phyloP scores from a whole-genome alignment of 2,113 vertebrate species.

The Ranitomeya imitator region DNA sequence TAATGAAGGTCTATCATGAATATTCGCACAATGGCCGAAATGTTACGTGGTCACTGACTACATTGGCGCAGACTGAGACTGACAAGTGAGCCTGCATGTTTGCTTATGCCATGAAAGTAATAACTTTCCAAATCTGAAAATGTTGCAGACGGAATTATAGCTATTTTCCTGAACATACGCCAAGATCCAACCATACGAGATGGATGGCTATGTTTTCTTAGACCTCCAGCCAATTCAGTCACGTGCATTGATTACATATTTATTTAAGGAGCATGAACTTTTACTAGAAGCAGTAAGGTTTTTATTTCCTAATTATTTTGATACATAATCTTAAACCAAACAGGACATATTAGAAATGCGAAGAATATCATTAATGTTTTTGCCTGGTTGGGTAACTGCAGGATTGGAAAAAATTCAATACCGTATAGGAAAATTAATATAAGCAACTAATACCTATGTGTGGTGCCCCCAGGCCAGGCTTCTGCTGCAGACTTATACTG shows the following conservation, averaged over 20 bases:
- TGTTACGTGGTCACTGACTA: too few relatives aligned
- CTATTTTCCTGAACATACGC: constrained; percentile 9
- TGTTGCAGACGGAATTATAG: constrained; percentile 25
- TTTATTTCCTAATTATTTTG: not conserved
- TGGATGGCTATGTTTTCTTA: constrained; percentile 23
- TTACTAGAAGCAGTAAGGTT: not conserved
- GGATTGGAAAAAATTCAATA: not conserved
- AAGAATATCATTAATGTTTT: not conserved
- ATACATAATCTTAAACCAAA: not conserved
- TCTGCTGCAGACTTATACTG: too few relatives aligned
- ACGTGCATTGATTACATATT: constrained; percentile 35
- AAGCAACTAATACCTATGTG: too few relatives aligned
- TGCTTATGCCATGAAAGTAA: not conserved
- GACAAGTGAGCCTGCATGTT: too few relatives aligned
- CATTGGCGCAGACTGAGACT: too few relatives aligned
- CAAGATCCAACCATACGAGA: constrained; percentile 9
- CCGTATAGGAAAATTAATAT: not conserved
- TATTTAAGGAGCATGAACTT: constrained; percentile 26
- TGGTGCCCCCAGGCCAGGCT: too few relatives aligned
- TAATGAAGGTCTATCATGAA: too few relatives aligned
- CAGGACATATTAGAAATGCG: not conserved
- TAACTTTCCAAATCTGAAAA: not conserved
- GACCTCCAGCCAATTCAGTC: constrained; percentile 27
- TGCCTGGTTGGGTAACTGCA: not conserved
- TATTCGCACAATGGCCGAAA: too few relatives aligned